Conservation (phyloP, 2,888 invertebrate species). For the Drosophila cracens region DNA sequence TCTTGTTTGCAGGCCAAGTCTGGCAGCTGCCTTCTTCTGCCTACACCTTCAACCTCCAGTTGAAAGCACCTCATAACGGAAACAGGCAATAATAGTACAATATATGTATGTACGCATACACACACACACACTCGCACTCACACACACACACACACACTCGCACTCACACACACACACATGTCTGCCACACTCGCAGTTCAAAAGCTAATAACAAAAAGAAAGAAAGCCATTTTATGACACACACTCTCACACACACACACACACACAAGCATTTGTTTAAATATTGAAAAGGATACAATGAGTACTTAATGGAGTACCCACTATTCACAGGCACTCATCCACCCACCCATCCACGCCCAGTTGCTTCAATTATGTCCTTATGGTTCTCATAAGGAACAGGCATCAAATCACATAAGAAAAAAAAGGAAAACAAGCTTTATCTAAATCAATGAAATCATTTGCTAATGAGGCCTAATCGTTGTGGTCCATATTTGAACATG, state of each 20-base stretch:
- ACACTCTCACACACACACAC: background rate
- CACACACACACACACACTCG: background rate
- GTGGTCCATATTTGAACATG: background rate
- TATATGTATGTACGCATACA: background rate
- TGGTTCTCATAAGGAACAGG: background rate
- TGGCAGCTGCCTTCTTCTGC: conserved; percentile 28
- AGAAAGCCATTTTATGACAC: conserved; percentile 16
- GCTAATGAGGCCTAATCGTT: background rate
- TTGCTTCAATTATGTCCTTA: background rate
- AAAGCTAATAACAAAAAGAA: conserved; percentile 36
- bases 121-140: background rate
- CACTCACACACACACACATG: background rate
- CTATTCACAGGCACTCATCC: background rate
- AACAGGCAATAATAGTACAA: conserved; percentile 43
- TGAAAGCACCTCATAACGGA: conserved; percentile 49
- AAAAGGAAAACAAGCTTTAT: background rate
- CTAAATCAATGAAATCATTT: background rate
- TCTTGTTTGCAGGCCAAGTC: conserved; percentile 6
- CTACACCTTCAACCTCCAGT: conserved; percentile 47
- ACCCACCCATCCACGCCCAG: background rate
- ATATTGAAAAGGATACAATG: background rate
- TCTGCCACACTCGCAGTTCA: conserved; percentile 19
- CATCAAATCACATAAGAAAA: background rate
- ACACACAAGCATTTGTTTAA: background rate
- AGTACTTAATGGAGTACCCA: background rate